Percentiles rank a stretch among this genome's conserved stretches.
Evolutionary conservation across 2,113 vertebrate genomes (phyloP).

Genomic region (Eulacestoma nigropectus): DNA sequence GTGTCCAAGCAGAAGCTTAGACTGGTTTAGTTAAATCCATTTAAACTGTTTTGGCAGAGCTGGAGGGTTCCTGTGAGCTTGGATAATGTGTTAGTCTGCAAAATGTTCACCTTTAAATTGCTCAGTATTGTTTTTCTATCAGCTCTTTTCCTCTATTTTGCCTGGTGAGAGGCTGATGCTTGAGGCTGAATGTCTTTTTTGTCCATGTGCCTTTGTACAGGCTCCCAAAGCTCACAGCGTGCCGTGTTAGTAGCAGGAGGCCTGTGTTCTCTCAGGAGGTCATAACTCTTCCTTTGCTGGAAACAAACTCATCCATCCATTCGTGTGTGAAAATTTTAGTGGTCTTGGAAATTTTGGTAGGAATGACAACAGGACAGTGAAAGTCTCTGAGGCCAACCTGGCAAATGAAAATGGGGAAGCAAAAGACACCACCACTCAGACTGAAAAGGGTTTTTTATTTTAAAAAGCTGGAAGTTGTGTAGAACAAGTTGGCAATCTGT

Average conservation of each 20-base stretch:
- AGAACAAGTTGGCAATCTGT: neutral
- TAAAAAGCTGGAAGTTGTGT: neutral
- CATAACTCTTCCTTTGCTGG: neutral
- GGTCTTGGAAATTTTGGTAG: neutral
- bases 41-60: neutral
- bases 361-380: neutral
- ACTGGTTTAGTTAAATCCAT: neutral
- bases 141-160: neutral
- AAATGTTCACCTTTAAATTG: neutral
- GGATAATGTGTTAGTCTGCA: neutral
- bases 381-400: neutral
- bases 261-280: neutral
- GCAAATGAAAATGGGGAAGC: neutral
- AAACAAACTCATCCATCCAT: neutral
- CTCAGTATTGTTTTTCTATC: neutral
- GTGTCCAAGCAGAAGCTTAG: neutral
- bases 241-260: neutral
- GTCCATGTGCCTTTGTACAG: fast-evolving
- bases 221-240: neutral
- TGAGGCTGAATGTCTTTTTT: neutral
- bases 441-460: neutral
- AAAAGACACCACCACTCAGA: neutral
- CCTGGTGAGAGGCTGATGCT: neutral
- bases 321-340: neutral
- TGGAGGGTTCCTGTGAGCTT: neutral